Evolutionary conservation across 2,113 vertebrate genomes (phyloP), one percentile per base, ranked within the genome.

Genomic region (Orycteropus afer): DNA sequence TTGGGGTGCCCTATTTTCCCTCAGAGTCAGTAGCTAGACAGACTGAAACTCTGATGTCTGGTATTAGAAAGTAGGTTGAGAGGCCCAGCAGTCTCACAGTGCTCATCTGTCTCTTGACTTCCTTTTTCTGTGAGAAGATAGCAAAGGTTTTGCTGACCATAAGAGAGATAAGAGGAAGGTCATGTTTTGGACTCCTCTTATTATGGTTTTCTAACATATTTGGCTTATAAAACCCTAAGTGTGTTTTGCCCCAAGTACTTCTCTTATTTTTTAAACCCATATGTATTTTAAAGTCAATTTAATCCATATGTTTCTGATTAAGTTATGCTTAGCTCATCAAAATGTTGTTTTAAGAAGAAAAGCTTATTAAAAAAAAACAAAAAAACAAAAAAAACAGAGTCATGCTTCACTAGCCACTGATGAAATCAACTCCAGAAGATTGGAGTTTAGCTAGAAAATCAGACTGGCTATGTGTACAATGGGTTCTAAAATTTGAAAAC

Each of bases 291-390:
- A 97, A 98, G 96, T 97, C 96, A 97, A 97, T 96, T 96, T 96
- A 91, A 97, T 90, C 90, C 97, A 97, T 95, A 97, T 97, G 97
- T 95, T 97, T 96, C 94, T 95, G 88, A 97, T 98, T 98, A 97
- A 97, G 95, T 97, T 97, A 97, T 97, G 96, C 97, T 97, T 97
- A 98, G 96, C 94, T 97, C 97, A 97, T 97, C 97, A 98, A 98
- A 98, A 96, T 97, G 95, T 97, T 97, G 97, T 97, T 97, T 96
- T 98, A 97, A 97, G 96, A 95, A 97, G 97, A 97, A 96, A 97
- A 97, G 90, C 95, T 95, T 96, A 97, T 95, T 71, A 67, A 96
- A 92, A 93, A 96, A 97, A 45, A 40, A 71, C 29, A 37, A 73
- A 40, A 40, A 57, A 8, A 57, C 55, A 57, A 11, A 15, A 57